Evolutionary conservation across 1,140 invertebrate species (phyloP).

Genomic region (Asbolus verrucosus): DNA sequence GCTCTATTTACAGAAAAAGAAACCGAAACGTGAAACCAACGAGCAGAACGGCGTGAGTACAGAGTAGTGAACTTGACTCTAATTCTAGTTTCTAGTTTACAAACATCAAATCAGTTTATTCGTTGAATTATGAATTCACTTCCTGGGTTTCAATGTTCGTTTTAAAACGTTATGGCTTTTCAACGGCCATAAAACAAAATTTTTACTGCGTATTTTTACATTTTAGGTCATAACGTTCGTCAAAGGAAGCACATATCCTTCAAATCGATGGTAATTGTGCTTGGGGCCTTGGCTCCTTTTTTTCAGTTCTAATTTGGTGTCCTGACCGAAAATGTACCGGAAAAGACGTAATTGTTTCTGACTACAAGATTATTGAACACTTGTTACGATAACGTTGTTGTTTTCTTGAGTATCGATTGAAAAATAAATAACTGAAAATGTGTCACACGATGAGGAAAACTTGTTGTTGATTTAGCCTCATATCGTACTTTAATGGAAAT

Average conservation of each 20-base stretch:
- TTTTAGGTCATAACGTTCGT: conserved; percentile 1
- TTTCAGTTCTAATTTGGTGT: no score
- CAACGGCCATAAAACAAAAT: no score
- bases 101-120: conserved; percentile 39
- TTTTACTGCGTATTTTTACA: no score
- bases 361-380: not conserved
- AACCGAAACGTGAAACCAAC: conserved; percentile 49
- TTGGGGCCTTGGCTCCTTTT: conserved; percentile 21
- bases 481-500: conserved; percentile 28
- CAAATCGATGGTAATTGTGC: conserved; percentile 9
- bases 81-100: conserved; percentile 48
- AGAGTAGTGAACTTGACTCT: conserved; percentile 46
- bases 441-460: conserved; percentile 32
- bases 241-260: conserved; percentile 18
- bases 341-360: no score
- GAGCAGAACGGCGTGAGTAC: conserved; percentile 42
- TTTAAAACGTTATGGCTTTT: no score
- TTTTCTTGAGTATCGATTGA: conserved; percentile 11
- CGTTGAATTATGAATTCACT: conserved; percentile 41
- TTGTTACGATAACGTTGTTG: conserved; percentile 20
- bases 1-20: conserved; percentile 51
- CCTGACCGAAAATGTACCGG: no score
- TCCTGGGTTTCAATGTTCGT: conserved; percentile 30
- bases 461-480: conserved; percentile 38
- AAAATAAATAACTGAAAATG: conserved; percentile 26